Conservation (phyloP, 2,888 invertebrate genomes). For the Tricholauxania praeusta region DNA sequence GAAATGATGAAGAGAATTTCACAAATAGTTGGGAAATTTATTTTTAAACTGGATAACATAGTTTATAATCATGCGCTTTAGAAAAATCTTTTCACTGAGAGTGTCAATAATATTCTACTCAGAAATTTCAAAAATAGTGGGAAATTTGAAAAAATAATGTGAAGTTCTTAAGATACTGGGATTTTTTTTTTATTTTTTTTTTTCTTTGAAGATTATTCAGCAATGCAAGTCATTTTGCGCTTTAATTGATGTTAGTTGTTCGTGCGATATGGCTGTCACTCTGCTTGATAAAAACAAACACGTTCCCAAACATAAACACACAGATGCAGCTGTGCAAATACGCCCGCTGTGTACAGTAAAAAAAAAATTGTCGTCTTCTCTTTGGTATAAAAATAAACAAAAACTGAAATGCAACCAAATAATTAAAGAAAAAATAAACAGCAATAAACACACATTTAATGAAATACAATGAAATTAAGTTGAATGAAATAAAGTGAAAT, state of each 20-base stretch:
- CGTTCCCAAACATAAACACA: background rate
- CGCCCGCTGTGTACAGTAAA: background rate
- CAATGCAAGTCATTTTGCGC: too few species aligned
- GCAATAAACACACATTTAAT: constrained; percentile 9
- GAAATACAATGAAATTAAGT: constrained; percentile 16
- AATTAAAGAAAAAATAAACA: background rate
- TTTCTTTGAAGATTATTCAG: too few species aligned
- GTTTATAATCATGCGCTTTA: too few species aligned
- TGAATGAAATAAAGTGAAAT: constrained; percentile 10
- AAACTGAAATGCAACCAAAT: constrained; percentile 2
- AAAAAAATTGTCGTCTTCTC: background rate
- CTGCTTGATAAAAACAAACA: background rate
- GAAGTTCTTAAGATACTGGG: too few species aligned
- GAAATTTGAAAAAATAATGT: too few species aligned
- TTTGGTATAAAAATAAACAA: constrained; percentile 19
- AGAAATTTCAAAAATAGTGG: too few species aligned
- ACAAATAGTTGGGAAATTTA: constrained; percentile 7
- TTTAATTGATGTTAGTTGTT: too few species aligned
- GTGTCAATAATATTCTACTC: too few species aligned
- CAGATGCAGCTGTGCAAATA: background rate
- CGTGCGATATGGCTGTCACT: too few species aligned
- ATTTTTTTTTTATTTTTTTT: too few species aligned
- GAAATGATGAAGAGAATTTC: background rate
- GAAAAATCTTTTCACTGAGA: too few species aligned
- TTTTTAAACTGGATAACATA: too few species aligned